phyloP scores from a whole-genome alignment of 2,888 invertebrate species.

The Nysson spinosus region DNA sequence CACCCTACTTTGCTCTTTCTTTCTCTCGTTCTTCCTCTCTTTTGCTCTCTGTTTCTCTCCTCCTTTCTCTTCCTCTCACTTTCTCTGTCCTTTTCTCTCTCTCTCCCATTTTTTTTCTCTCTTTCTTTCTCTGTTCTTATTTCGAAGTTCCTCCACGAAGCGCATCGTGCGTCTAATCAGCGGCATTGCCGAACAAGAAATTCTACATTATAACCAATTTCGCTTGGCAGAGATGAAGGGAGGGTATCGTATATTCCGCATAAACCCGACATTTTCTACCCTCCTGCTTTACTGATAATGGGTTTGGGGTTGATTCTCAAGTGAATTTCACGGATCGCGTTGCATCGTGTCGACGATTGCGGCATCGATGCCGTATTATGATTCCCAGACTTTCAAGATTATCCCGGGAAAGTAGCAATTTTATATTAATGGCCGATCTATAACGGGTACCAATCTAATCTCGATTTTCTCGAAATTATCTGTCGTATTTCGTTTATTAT shows the following conservation, averaged over 20 bases:
- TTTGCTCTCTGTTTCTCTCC: constrained; percentile 4
- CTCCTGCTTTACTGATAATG: constrained; percentile 35
- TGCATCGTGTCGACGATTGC: not conserved
- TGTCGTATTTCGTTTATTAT: no score
- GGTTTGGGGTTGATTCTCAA: constrained; percentile 20
- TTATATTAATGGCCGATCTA: no score
- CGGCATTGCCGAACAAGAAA: constrained; percentile 49
- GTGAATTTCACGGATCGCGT: constrained; percentile 21
- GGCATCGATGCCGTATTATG: not conserved
- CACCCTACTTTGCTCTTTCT: constrained; percentile 12
- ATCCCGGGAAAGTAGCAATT: constrained; percentile 18
- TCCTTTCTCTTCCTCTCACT: constrained; percentile 10
- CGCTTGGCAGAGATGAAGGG: constrained; percentile 1
- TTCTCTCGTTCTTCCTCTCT: no score
- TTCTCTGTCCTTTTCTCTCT: no score
- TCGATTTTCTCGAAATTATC: not conserved
- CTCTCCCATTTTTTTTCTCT: constrained; percentile 11
- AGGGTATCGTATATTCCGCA: constrained; percentile 28
- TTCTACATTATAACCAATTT: constrained; percentile 58
- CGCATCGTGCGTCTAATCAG: constrained; percentile 56
- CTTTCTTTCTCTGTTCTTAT: constrained; percentile 30
- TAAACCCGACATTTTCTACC: constrained; percentile 41
- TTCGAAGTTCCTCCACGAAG: constrained; percentile 12
- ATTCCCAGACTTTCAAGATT: constrained; percentile 13
- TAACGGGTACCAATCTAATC: not conserved